phyloP scores from a whole-genome alignment of 2,113 vertebrate genomes.

The Fregetta grallaria region DNA sequence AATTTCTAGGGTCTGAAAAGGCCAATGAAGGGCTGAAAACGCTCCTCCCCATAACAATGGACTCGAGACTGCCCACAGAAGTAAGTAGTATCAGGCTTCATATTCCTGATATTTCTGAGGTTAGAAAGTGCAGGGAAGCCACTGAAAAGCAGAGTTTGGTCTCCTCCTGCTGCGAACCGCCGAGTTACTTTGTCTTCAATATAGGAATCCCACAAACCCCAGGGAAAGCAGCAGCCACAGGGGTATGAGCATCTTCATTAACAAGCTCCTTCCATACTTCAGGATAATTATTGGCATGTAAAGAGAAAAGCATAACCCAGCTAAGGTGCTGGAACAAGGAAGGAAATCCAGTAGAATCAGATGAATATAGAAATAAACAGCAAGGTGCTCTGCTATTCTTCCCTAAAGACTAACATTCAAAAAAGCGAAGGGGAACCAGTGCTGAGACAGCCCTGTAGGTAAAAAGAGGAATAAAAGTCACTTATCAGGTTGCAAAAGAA shows the following conservation, averaged over 20 bases:
- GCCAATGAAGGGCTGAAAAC: background rate
- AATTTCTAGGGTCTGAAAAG: conserved; percentile 11
- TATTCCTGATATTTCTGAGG: background rate
- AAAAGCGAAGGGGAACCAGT: background rate
- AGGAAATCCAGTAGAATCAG: background rate
- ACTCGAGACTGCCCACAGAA: background rate
- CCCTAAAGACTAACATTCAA: background rate
- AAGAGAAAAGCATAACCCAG: background rate
- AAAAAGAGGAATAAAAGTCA: background rate
- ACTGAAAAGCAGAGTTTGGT: background rate
- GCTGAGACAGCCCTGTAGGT: background rate
- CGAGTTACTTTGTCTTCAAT: background rate
- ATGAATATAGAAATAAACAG: background rate
- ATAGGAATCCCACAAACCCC: background rate
- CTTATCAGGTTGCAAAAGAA: background rate
- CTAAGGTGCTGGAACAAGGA: background rate
- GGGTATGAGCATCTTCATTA: background rate
- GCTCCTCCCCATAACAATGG: background rate
- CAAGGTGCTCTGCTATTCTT: background rate
- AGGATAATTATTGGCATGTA: background rate
- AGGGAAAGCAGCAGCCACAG: background rate
- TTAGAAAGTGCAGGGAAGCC: background rate
- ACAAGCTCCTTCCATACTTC: background rate
- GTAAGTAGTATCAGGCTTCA: background rate
- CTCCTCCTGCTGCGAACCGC: background rate